phyloP scores from a whole-genome alignment of 2,888 invertebrate species.

The Troilus luridus region DNA sequence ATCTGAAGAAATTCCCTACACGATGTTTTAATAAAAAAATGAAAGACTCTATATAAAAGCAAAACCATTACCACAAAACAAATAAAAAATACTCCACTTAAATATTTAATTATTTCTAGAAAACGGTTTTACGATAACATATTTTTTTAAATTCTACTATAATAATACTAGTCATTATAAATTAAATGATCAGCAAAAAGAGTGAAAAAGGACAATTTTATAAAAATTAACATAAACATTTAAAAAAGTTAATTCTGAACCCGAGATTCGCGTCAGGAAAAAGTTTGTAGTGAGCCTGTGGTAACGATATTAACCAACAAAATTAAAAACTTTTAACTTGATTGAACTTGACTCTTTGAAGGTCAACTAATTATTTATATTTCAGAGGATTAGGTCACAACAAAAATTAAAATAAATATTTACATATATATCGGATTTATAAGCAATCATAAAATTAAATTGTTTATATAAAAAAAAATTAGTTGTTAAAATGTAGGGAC shows the following conservation, averaged over 20 bases:
- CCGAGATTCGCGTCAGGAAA: background rate
- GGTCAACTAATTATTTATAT: background rate
- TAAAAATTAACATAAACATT: background rate
- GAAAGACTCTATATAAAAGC: background rate
- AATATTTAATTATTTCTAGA: too few species aligned
- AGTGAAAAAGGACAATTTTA: background rate
- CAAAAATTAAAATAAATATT: background rate
- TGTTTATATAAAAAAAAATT: too few species aligned
- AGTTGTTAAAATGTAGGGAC: too few species aligned
- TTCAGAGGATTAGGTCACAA: background rate
- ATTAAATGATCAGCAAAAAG: background rate
- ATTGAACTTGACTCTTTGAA: background rate
- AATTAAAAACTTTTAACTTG: background rate
- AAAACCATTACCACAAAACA: background rate
- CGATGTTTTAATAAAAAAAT: too few species aligned
- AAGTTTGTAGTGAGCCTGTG: background rate
- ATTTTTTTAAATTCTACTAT: too few species aligned
- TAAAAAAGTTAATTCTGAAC: background rate
- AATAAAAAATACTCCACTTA: background rate
- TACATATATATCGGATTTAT: too few species aligned
- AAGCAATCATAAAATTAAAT: too few species aligned
- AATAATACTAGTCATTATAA: background rate
- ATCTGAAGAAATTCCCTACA: background rate
- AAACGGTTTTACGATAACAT: too few species aligned
- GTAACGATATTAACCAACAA: background rate